Conservation (phyloP, 2,888 invertebrate species). For the Arge pagana region DNA sequence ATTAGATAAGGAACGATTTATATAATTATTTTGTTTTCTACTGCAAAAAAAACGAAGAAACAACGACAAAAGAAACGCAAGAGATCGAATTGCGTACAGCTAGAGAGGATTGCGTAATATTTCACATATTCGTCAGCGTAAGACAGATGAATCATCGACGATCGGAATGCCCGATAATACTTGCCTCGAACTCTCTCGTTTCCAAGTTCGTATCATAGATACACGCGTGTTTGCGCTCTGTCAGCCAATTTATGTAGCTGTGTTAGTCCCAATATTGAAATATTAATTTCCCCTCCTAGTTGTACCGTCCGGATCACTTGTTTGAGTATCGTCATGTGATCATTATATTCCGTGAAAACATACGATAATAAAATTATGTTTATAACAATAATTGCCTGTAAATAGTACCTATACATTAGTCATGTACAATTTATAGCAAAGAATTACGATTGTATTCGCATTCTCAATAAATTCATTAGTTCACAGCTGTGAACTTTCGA, state of each 20-base stretch:
- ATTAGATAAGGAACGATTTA: slow-evolving; percentile 13
- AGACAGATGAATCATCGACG: no score
- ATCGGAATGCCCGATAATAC: no score
- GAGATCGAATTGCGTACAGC: slow-evolving; percentile 38
- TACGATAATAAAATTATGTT: not conserved
- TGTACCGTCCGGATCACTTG: slow-evolving; percentile 24
- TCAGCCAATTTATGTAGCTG: no score
- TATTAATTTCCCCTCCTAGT: slow-evolving; percentile 58
- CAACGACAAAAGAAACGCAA: slow-evolving; percentile 20
- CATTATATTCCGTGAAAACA: not conserved
- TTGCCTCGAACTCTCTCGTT: no score
- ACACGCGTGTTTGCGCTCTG: no score
- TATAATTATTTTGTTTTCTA: slow-evolving; percentile 19
- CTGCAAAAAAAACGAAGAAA: slow-evolving; percentile 22
- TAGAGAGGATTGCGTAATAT: slow-evolving; percentile 58
- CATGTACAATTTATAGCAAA: no score
- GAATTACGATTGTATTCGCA: slow-evolving; percentile 49
- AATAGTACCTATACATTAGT: slow-evolving; percentile 35
- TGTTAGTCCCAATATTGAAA: no score
- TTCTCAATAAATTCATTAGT: slow-evolving; percentile 53
- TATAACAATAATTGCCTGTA: slow-evolving; percentile 42
- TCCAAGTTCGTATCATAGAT: no score
- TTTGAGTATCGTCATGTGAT: not conserved
- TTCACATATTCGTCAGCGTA: slow-evolving; percentile 30
- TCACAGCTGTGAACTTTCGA: no score